A percentile compares a stretch with the other conserved stretches of the same genome.
Evolutionary conservation across 2,888 invertebrate genomes (phyloP).

Genomic region (Phorcus lineatus): DNA sequence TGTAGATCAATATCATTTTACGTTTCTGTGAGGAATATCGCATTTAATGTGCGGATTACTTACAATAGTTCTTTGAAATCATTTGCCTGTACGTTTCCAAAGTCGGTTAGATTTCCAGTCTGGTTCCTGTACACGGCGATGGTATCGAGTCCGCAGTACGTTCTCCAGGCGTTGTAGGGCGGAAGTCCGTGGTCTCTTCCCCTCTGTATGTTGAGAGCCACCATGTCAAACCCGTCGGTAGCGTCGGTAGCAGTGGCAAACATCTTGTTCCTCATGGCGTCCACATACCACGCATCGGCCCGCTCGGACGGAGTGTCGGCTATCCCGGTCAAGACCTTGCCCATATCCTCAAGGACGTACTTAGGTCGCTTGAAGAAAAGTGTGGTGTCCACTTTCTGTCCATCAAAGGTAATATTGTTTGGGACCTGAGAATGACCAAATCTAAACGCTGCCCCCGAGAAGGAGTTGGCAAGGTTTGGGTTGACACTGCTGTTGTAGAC

Average conservation of each 20-base stretch:
- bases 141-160: background rate
- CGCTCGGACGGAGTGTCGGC: conserved; percentile 28
- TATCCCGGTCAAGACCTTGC: conserved; percentile 30
- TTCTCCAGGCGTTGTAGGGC: conserved; percentile 34
- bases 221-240: background rate
- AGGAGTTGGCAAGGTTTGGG: conserved; percentile 38
- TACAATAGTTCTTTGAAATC: background rate
- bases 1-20: too few relatives aligned
- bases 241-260: background rate
- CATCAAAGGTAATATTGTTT: conserved; percentile 27
- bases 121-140: background rate
- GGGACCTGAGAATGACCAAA: conserved; percentile 45
- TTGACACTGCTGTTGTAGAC: conserved; percentile 31
- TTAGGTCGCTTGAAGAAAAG: conserved; percentile 36
- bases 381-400: background rate
- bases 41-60: background rate
- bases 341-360: conserved; percentile 30
- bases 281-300: conserved; percentile 31
- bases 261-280: conserved; percentile 18
- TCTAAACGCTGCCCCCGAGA: conserved; percentile 41
- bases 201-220: conserved; percentile 31
- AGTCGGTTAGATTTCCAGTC: background rate
- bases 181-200: conserved; percentile 35
- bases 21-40: too few relatives aligned
- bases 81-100: background rate